Evolutionary conservation across 2,113 vertebrate genomes (phyloP).

Genomic region (Pterocles gutturalis): DNA sequence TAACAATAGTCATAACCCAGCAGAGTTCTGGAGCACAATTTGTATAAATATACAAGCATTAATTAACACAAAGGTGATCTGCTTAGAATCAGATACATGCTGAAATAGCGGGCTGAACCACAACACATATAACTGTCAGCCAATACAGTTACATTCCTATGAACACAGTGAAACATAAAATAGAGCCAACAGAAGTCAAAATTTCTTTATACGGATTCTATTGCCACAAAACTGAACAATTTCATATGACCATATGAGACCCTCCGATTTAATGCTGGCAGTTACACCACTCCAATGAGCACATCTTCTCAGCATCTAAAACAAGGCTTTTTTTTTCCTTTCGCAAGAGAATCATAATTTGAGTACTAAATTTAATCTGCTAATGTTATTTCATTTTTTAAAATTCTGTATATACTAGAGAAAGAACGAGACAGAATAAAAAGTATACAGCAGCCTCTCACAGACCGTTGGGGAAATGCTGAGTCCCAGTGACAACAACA

Average conservation of each 20-base stretch:
- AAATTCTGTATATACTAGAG: neutral
- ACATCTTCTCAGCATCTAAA: neutral
- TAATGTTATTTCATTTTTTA: constrained; percentile 54
- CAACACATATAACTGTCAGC: neutral
- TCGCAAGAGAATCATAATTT: neutral
- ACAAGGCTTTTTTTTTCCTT: rapidly evolving
- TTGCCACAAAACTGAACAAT: neutral
- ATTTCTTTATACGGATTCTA: neutral
- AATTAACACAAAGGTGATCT: neutral
- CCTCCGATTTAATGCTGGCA: neutral
- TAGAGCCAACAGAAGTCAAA: neutral
- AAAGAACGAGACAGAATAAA: neutral
- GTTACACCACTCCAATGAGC: neutral
- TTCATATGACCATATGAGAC: neutral
- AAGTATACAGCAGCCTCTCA: neutral
- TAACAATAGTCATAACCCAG: neutral
- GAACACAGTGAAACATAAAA: neutral
- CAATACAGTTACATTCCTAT: neutral
- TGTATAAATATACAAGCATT: neutral
- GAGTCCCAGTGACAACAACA: neutral
- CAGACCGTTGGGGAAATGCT: neutral
- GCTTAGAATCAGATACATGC: neutral
- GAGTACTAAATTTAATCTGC: constrained; percentile 21
- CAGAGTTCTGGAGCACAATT: neutral
- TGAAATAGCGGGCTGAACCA: neutral